Percentiles rank a stretch among this genome's conserved stretches.
phyloP scores from a whole-genome alignment of 1,140 invertebrate genomes.

The Drosophila nigrodunni region DNA sequence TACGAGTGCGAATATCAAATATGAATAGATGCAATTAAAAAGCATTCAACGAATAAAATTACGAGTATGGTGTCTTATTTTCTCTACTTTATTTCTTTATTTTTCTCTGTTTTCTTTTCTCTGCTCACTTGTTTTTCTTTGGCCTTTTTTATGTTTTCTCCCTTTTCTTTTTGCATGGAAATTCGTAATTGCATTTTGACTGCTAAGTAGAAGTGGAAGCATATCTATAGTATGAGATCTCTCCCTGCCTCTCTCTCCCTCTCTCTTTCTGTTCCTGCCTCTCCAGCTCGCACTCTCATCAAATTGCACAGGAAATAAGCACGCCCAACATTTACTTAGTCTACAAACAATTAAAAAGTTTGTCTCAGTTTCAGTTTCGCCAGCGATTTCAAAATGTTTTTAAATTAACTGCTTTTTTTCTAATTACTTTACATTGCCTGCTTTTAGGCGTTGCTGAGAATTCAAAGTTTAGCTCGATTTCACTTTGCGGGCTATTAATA shows the following conservation, averaged over 20 bases:
- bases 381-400: too few species aligned
- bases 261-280: too few species aligned
- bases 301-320: too few species aligned
- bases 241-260: neutral
- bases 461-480: too few species aligned
- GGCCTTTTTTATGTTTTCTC: neutral
- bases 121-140: neutral
- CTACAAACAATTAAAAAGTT: too few species aligned
- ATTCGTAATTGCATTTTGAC: slow-evolving; percentile 27
- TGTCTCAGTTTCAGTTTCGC: too few species aligned
- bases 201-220: slow-evolving; percentile 5
- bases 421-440: too few species aligned
- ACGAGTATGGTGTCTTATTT: slow-evolving; percentile 14
- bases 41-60: slow-evolving; percentile 42
- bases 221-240: slow-evolving; percentile 1
- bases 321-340: too few species aligned
- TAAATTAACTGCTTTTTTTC: too few species aligned
- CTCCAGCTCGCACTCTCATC: too few species aligned
- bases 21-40: slow-evolving; percentile 49
- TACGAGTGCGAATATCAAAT: slow-evolving; percentile 9
- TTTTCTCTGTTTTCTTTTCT: neutral
- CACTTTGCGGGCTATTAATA: too few species aligned
- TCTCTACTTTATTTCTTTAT: neutral
- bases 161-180: neutral
- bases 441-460: too few species aligned